A percentile compares a stretch with the other conserved stretches of the same genome.
These are phyloP conservation scores for Puntigrus tetrazona DNA, from an alignment of 2,113 vertebrate genomes.

Conservation along the genomic window DNA sequence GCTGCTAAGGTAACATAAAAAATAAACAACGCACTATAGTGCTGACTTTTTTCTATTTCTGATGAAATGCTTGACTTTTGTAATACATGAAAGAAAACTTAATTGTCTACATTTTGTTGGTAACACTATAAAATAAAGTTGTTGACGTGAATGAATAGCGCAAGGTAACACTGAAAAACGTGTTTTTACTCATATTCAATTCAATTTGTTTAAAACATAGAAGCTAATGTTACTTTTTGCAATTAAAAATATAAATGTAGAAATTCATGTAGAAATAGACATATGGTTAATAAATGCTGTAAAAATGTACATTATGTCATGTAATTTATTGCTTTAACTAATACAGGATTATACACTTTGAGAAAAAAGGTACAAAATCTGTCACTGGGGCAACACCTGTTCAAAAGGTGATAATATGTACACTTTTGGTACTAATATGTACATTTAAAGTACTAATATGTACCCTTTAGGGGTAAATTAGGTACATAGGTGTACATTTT, in stretches of 20 bases:
- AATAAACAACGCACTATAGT: not conserved
- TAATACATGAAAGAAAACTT: not conserved
- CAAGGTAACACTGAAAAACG: not conserved
- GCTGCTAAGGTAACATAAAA: constrained; percentile 9
- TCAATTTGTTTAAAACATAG: not conserved
- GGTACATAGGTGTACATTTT: not conserved
- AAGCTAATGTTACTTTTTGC: not conserved
- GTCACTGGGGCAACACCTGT: too few relatives aligned
- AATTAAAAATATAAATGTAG: not conserved
- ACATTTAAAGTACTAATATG: too few relatives aligned
- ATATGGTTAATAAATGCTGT: not conserved
- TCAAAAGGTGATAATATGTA: too few relatives aligned
- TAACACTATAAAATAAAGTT: not conserved
- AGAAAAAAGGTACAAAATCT: too few relatives aligned
- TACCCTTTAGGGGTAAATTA: too few relatives aligned
- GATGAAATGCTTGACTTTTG: too few relatives aligned
- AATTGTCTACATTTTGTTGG: not conserved
- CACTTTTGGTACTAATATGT: too few relatives aligned
- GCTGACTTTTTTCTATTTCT: not conserved
- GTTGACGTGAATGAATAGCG: not conserved
- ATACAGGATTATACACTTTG: not conserved
- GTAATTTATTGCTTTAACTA: not conserved
- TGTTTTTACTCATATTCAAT: not conserved
- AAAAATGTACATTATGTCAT: not conserved
- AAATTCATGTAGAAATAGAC: too few relatives aligned